These are phyloP conservation scores for Ursus arctos DNA, from an alignment of 2,113 vertebrate genomes.

Conservation along the genomic window DNA sequence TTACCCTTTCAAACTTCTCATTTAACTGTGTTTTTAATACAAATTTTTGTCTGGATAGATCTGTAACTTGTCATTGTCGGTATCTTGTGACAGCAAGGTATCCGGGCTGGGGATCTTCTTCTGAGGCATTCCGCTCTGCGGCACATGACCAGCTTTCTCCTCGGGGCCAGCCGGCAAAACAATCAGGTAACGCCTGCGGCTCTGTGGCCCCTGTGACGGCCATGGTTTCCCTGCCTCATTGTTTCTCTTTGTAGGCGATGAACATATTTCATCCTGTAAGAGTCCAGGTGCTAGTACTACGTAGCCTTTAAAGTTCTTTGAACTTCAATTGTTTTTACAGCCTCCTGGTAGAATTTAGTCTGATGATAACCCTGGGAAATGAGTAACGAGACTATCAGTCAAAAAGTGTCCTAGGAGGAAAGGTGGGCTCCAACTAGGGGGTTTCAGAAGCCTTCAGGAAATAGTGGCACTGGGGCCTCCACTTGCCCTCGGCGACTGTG, in stretches of 20 bases:
- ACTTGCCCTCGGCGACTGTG: not conserved
- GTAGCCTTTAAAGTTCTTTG: not conserved
- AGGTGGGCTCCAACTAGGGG: not conserved
- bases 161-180: constrained; percentile 94
- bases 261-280: not conserved
- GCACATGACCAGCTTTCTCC: constrained; percentile 96
- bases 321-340: not conserved
- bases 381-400: not conserved
- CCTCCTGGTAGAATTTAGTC: not conserved
- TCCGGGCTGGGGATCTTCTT: constrained; percentile 93
- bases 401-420: not conserved
- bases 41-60: not conserved
- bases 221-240: fast-evolving
- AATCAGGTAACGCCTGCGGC: constrained; percentile 91
- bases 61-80: constrained; percentile 51
- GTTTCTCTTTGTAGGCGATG: not conserved
- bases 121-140: constrained; percentile 95
- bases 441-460: not conserved
- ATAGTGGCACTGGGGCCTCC: not conserved
- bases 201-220: fast-evolving
- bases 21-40: not conserved
- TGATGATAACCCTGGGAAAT: not conserved
- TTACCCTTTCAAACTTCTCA: not conserved
- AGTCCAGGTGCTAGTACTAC: not conserved
- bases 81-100: constrained; percentile 90